Evolutionary conservation across 1,140 invertebrate species (phyloP).

Genomic region (Halesus radiatus): DNA sequence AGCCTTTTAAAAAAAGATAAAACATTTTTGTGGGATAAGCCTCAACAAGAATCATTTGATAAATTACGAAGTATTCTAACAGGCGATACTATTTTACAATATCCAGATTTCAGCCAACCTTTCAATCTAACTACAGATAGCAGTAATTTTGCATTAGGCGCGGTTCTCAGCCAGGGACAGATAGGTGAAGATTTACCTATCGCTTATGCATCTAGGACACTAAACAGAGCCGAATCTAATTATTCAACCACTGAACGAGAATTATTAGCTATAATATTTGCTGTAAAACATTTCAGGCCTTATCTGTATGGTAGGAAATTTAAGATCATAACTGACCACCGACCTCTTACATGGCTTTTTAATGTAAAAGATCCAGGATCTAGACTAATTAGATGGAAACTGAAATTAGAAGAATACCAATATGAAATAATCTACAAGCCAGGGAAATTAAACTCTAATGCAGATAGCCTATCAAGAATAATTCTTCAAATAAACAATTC

Average conservation of each 20-base stretch:
- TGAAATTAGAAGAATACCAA: conserved; percentile 65
- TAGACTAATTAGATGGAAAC: conserved; percentile 67
- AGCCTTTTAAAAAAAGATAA: conserved; percentile 58
- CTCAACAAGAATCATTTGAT: conserved; percentile 61
- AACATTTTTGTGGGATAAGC: conserved; percentile 55
- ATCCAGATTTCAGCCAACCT: conserved; percentile 52
- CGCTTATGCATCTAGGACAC: conserved; percentile 62
- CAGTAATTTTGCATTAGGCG: conserved; percentile 51
- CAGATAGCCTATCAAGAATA: conserved; percentile 59
- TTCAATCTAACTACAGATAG: conserved; percentile 56
- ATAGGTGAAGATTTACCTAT: conserved; percentile 58
- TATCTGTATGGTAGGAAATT: conserved; percentile 68
- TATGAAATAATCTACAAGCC: conserved; percentile 66
- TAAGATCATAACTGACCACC: conserved; percentile 69
- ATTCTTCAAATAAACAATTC: conserved; percentile 46
- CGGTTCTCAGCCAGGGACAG: conserved; percentile 50
- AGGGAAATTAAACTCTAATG: conserved; percentile 62
- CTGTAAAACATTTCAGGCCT: conserved; percentile 64
- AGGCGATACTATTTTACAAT: conserved; percentile 62
- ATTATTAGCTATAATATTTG: conserved; percentile 69
- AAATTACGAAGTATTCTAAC: conserved; percentile 61
- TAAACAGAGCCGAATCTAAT: conserved; percentile 64
- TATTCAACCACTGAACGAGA: conserved; percentile 67
- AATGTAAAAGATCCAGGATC: conserved; percentile 65
- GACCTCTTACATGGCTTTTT: conserved; percentile 65